Evolutionary conservation across 53 echinoderm and acorn worm genomes (phyloP).

Genomic region (Antedon mediterranea): DNA sequence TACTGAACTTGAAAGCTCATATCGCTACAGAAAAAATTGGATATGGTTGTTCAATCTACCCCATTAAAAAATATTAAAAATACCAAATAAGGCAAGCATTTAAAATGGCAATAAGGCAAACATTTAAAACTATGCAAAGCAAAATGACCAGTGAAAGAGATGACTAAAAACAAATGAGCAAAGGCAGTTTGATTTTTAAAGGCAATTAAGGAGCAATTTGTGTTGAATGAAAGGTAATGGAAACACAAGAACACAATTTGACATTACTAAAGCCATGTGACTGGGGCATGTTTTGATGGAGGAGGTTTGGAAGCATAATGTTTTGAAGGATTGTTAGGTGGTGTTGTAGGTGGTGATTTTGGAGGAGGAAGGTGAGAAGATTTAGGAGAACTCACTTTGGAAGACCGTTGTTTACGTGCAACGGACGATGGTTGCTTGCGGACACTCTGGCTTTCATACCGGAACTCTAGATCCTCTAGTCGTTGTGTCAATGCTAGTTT

Average conservation of each 20-base stretch:
- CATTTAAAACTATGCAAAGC: not conserved
- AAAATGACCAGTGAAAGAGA: not conserved
- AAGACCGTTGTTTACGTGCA: conserved; percentile 51
- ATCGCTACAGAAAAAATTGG: not conserved
- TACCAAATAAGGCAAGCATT: no score
- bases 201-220: not conserved
- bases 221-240: not conserved
- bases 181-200: not conserved
- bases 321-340: not conserved
- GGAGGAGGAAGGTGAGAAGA: not conserved
- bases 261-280: not conserved
- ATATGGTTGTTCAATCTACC: not conserved
- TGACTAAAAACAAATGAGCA: not conserved
- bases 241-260: not conserved
- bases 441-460: conserved; percentile 43
- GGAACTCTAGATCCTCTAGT: conserved; percentile 81
- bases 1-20: not conserved
- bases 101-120: not conserved
- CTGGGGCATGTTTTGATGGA: not conserved
- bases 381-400: conserved; percentile 67
- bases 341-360: no score
- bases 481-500: conserved; percentile 86
- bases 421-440: conserved; percentile 5
- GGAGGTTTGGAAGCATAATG: not conserved
- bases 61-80: not conserved